Evolutionary conservation across 2,888 invertebrate species (phyloP).

Genomic region (Salpingus planirostris): DNA sequence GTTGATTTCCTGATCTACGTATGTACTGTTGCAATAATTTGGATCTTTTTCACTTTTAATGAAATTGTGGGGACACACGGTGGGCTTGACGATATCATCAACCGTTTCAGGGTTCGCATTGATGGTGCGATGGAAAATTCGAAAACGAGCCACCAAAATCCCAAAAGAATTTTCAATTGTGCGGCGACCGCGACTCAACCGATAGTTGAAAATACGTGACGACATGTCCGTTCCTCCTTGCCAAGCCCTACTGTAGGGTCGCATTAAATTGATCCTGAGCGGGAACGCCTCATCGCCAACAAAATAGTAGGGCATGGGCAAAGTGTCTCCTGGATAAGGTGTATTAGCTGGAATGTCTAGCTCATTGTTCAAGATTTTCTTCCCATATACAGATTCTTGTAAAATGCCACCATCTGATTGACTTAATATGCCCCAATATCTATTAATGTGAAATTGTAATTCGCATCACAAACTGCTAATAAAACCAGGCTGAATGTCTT

Average conservation of each 20-base stretch:
- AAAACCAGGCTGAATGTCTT: too few relatives aligned
- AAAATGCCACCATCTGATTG: too few relatives aligned
- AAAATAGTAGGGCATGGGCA: background rate
- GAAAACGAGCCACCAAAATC: background rate
- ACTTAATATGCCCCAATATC: too few relatives aligned
- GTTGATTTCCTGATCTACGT: background rate
- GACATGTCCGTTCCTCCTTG: background rate
- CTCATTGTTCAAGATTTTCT: too few relatives aligned
- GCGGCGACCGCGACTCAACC: background rate
- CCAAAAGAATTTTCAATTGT: background rate
- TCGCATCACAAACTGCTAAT: too few relatives aligned
- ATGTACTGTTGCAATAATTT: background rate
- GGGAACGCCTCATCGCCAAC: constrained; percentile 1
- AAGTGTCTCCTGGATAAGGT: background rate
- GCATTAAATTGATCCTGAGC: background rate
- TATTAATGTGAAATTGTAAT: too few relatives aligned
- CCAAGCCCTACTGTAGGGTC: background rate
- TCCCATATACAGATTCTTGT: too few relatives aligned
- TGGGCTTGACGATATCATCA: background rate
- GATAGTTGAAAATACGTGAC: background rate
- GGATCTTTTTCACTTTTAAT: background rate
- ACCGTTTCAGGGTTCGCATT: background rate
- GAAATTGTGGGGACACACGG: background rate
- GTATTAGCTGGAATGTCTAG: background rate
- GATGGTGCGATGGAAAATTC: background rate